These are phyloP conservation scores for Neoscelio sp. DNA, from an alignment of 2,888 invertebrate species.

Conservation along the genomic window DNA sequence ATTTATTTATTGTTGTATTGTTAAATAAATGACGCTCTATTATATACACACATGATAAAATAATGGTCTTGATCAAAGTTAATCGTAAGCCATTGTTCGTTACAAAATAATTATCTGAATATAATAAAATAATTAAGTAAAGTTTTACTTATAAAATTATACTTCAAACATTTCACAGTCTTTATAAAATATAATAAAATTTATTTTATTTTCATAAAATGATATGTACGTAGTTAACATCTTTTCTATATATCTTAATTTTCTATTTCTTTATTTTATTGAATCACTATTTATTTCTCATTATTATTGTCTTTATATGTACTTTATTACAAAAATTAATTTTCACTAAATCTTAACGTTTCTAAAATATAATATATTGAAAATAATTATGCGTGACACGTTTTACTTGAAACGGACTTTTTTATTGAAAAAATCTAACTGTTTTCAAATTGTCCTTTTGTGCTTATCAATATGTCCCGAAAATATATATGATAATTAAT, in stretches of 20 bases:
- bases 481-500: conserved; percentile 26
- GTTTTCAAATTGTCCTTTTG: background rate
- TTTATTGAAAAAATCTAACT: conserved; percentile 11
- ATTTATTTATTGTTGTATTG: background rate
- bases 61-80: too few species aligned
- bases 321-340: conserved; percentile 1
- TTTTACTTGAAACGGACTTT: conserved; percentile 24
- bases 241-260: conserved; percentile 1
- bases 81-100: too few species aligned
- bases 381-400: conserved; percentile 7
- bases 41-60: too few species aligned
- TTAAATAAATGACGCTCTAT: too few species aligned
- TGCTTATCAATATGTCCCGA: conserved; percentile 23
- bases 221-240: conserved; percentile 6
- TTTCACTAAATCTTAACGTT: too few species aligned
- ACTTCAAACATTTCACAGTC: too few species aligned
- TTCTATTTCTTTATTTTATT: background rate
- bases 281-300: background rate
- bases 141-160: too few species aligned
- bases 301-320: conserved; percentile 14
- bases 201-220: too few species aligned
- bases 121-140: too few species aligned
- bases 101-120: too few species aligned
- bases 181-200: too few species aligned
- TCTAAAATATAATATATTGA: background rate